These are phyloP conservation scores for Ethmia dodecea DNA, from an alignment of 2,888 invertebrate genomes.

Conservation along the genomic window DNA sequence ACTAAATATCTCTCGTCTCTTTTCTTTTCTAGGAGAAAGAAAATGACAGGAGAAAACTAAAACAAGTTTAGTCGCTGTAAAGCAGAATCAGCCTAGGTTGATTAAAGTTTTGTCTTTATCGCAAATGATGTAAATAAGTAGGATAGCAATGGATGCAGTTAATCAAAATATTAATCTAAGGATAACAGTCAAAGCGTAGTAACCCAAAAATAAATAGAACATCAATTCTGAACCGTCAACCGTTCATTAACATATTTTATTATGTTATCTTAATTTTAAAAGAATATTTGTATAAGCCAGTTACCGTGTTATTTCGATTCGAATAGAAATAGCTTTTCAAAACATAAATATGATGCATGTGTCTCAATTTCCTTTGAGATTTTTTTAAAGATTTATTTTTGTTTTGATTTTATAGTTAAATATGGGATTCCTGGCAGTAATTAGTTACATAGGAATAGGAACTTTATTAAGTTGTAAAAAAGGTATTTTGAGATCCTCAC, in stretches of 20 bases:
- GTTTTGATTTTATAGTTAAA: conserved; percentile 37
- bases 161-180: background rate
- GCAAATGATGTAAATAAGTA: too few relatives aligned
- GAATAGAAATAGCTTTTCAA: conserved; percentile 61
- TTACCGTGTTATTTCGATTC: conserved; percentile 52
- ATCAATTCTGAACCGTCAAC: conserved; percentile 7
- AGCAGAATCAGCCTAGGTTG: too few relatives aligned
- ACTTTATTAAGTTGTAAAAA: conserved; percentile 35
- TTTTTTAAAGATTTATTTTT: conserved; percentile 33
- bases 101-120: too few relatives aligned
- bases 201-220: conserved; percentile 22
- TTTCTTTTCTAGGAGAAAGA: too few relatives aligned
- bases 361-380: conserved; percentile 48
- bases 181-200: conserved; percentile 15
- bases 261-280: conserved; percentile 55
- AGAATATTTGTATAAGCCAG: conserved; percentile 54
- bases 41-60: too few relatives aligned
- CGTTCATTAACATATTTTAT: conserved; percentile 34
- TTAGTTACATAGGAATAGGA: conserved; percentile 36
- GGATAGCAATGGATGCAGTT: too few relatives aligned
- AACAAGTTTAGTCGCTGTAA: too few relatives aligned
- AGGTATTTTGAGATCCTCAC: conserved; percentile 21
- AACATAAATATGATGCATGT: conserved; percentile 70
- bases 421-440: conserved; percentile 36
- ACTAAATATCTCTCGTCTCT: too few relatives aligned